phyloP scores from a whole-genome alignment of 2,113 vertebrate genomes.

The Callaeas wilsoni region DNA sequence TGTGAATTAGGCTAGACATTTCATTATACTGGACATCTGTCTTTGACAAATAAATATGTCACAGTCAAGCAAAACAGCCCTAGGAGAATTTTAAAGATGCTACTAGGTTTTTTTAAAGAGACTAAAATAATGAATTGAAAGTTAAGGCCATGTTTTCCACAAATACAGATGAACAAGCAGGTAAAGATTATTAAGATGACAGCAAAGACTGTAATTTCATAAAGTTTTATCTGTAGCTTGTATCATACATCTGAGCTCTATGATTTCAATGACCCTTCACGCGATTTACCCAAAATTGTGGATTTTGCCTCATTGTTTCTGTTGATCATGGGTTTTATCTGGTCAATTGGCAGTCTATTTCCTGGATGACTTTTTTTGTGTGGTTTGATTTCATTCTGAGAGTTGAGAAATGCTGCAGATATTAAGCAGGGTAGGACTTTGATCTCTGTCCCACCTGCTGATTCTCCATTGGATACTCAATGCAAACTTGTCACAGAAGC shows the following conservation, averaged over 20 bases:
- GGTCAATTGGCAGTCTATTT: not conserved
- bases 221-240: not conserved
- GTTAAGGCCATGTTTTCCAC: not conserved
- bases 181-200: not conserved
- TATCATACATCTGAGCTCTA: not conserved
- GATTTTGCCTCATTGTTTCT: not conserved
- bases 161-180: not conserved
- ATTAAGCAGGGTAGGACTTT: not conserved
- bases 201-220: not conserved
- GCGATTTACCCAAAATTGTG: not conserved
- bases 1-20: not conserved
- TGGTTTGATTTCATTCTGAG: not conserved
- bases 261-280: not conserved
- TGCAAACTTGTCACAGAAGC: not conserved
- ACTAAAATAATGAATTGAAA: not conserved
- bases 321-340: not conserved
- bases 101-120: not conserved
- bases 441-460: not conserved
- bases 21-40: not conserved
- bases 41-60: conserved; percentile 8
- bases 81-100: not conserved
- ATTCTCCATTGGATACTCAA: not conserved
- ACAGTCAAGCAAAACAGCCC: not conserved
- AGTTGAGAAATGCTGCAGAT: not conserved
- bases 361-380: not conserved